These are phyloP conservation scores for Scotopteryx bipunctaria DNA, from an alignment of 2,888 invertebrate genomes.

Conservation along the genomic window DNA sequence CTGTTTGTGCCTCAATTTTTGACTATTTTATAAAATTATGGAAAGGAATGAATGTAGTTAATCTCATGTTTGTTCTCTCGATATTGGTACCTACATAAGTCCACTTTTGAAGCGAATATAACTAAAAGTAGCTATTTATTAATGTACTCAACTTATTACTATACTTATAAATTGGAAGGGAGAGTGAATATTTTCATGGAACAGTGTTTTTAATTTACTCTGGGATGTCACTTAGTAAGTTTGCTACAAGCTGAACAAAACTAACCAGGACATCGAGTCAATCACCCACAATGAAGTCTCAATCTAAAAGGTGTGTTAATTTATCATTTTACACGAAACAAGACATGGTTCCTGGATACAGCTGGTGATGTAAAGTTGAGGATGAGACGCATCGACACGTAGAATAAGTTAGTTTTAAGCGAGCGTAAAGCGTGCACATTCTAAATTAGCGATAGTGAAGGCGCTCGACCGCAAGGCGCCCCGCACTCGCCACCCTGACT, in stretches of 20 bases:
- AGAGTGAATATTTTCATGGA: conserved; percentile 10
- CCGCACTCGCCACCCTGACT: conserved; percentile 31
- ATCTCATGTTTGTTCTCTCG: conserved; percentile 18
- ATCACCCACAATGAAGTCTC: no score
- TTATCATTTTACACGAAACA: no score
- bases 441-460: conserved; percentile 73
- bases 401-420: conserved; percentile 26
- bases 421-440: conserved; percentile 70
- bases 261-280: no score
- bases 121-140: no score
- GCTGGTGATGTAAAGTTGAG: no score
- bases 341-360: no score
- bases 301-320: no score
- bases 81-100: neutral
- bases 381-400: conserved; percentile 3
- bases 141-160: no score
- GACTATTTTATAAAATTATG: conserved; percentile 21
- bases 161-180: no score
- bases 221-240: conserved; percentile 3
- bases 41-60: conserved; percentile 9
- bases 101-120: no score
- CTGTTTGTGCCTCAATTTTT: conserved; percentile 38
- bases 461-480: conserved; percentile 49
- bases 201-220: conserved; percentile 10
- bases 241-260: conserved; percentile 1